Evolutionary conservation across 2,888 invertebrate species (phyloP), one percentile per base, ranked within the genome.

Genomic region (Cyclophora albipunctata): DNA sequence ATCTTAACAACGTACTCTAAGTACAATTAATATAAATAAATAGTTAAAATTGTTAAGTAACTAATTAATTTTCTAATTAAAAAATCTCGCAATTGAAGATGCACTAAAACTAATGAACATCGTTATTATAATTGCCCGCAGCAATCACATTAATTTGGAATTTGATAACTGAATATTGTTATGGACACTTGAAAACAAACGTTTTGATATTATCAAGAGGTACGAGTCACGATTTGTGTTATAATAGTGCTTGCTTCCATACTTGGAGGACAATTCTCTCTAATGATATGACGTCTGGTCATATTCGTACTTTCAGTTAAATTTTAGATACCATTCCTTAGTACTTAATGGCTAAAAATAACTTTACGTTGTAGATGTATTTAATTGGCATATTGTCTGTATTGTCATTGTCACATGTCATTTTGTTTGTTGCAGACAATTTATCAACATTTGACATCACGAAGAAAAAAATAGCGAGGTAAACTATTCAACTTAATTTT

Each of bases 401-500:
- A 20, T 20, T 20, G 20, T n/a, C n/a, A n/a, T n/a, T n/a, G n/a
- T n/a, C n/a, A n/a, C n/a, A 20, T 20, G 20, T 20, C 20, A 20
- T 20, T 69, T 53, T 63, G 49, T 60, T 76, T 78, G 71, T 85
- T 86, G 64, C 85, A 86, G 86, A 81, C 76, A 73, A 75, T 59
- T 68, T 72, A 67, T 75, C 66, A 67, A 63, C 65, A 65, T 69
- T 71, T 72, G 74, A 76, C 63, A 66, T 66, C 69, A 63, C 77
- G 69, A 76, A 78, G 71, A 67, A 72, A 71, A 78, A 75, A 78
- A 84, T 81, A 76, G 69, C 71, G 77, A 84, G 86, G 85, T 86
- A 83, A 52, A 57, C 37, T 37, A 54, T 58, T 43, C 4, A 1
- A 37, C 55, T 55, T 52, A 42, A 49, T 7, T 7, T 45, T 41